These are phyloP conservation scores for Rallus limicola DNA, from an alignment of 2,113 vertebrate species.

Conservation along the genomic window DNA sequence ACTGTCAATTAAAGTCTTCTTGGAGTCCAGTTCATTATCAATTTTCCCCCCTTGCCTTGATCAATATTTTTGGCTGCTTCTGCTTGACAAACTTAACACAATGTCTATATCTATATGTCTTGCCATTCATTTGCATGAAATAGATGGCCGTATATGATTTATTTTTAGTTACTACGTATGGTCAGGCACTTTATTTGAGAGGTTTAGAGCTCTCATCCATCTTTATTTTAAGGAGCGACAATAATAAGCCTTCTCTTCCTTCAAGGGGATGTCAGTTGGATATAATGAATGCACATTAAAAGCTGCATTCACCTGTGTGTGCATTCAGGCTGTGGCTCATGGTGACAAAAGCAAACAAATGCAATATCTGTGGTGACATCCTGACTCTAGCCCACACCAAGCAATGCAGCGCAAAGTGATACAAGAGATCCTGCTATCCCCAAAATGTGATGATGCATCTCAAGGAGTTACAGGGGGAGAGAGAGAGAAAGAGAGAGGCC, in stretches of 20 bases:
- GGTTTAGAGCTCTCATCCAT: slow-evolving; percentile 59
- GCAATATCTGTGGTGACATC: slow-evolving; percentile 7
- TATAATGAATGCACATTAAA: slow-evolving; percentile 68
- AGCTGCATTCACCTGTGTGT: slow-evolving; percentile 47
- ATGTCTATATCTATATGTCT: slow-evolving; percentile 69
- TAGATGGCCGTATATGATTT: slow-evolving; percentile 64
- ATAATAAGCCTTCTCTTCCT: slow-evolving; percentile 60
- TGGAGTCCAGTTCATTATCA: slow-evolving; percentile 74
- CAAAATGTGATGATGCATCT: rapidly evolving
- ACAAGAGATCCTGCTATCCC: not conserved
- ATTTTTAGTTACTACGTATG: slow-evolving; percentile 62
- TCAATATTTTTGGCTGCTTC: slow-evolving; percentile 77
- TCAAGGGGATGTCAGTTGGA: slow-evolving; percentile 38
- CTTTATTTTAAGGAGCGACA: slow-evolving; percentile 65
- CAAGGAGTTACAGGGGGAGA: rapidly evolving
- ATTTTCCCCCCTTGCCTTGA: slow-evolving; percentile 57
- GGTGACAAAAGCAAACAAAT: slow-evolving; percentile 48
- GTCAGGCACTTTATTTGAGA: slow-evolving; percentile 66
- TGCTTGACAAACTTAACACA: slow-evolving; percentile 66
- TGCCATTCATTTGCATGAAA: slow-evolving; percentile 74
- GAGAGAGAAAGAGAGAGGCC: not conserved
- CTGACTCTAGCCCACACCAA: not conserved
- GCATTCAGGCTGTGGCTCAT: slow-evolving; percentile 10
- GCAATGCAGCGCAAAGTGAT: not conserved
- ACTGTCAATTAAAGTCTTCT: slow-evolving; percentile 76